Evolutionary conservation across 2,113 vertebrate species (phyloP), one percentile per base, ranked within the genome.

Genomic region (Serinus canaria): DNA sequence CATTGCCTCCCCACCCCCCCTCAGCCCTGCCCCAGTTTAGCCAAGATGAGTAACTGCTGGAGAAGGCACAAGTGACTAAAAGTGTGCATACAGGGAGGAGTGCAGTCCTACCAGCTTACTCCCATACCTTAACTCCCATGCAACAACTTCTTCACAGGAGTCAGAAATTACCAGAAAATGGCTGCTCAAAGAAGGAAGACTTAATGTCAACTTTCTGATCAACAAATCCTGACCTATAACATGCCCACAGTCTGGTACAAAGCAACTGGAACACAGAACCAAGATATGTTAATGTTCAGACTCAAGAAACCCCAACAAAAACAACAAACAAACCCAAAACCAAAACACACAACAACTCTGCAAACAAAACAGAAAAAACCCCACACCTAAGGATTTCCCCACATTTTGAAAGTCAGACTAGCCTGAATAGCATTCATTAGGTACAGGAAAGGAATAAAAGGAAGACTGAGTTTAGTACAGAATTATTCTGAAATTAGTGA

Each of bases 1-100:
- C 72, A 50, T 2, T 77, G 31, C 15, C 23, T 43, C 68, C 64
- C 86, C 41, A 69, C 7, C 59, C 47, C 47, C 56, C 55, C 37
- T 7, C 46, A 66, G 50, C 89, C 64, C 80, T 92, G 87, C 69
- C 78, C 84, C 84, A 72, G 69, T 87, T 95, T 90, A 93, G 78
- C 41, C 53, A 62, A 77, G 85, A 93, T 93, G 85, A 94, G 89
- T 92, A 96, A 94, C 39, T 81, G 56, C 23, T 83, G 53, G 62
- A 77, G 94, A 80, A 94, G 95, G 89, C 80, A 87, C 33, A 39
- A 94, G 79, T 77, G 73, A 80, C 94, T 93, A 69, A 86, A 93
- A 96, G 76, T 55, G 90, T 86, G 76, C 64, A 83, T 1, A 90
- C 21, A 92, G 90, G 94, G 90, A 94, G 95, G 92, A 95, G 95